phyloP scores from a whole-genome alignment of 2,113 vertebrate genomes.

The Empidonax alnorum region DNA sequence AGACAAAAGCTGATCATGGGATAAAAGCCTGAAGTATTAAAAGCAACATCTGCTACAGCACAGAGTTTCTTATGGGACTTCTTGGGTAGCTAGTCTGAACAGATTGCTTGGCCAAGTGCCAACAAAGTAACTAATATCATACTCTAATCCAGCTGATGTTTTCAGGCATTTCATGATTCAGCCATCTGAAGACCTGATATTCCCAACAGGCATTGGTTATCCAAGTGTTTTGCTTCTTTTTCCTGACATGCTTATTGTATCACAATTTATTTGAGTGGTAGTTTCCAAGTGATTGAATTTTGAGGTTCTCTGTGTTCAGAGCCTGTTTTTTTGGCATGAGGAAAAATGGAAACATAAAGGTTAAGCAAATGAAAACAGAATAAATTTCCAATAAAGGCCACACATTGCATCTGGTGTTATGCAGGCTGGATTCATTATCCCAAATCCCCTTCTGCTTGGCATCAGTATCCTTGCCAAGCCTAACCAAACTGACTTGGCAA shows the following conservation, averaged over 20 bases:
- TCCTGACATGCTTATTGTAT: not conserved
- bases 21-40: not conserved
- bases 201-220: not conserved
- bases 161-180: not conserved
- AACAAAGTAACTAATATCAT: not conserved
- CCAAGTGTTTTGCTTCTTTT: not conserved
- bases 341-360: slow-evolving; percentile 47
- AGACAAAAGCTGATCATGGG: not conserved
- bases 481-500: not conserved
- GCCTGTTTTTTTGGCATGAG: not conserved
- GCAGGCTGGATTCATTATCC: not conserved
- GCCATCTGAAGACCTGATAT: not conserved
- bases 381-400: slow-evolving; percentile 36
- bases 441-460: slow-evolving; percentile 13
- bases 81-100: not conserved
- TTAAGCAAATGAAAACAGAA: slow-evolving; percentile 50
- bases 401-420: slow-evolving; percentile 4
- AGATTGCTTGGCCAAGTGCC: slow-evolving; percentile 1
- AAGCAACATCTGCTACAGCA: not conserved
- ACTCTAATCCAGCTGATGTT: not conserved
- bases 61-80: not conserved
- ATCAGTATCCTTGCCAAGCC: slow-evolving; percentile 21
- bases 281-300: not conserved
- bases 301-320: not conserved
- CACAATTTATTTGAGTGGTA: not conserved